Base-by-base conservation (phyloP, 2,113 vertebrate species). In the Lethenteron reissneri region DNA sequence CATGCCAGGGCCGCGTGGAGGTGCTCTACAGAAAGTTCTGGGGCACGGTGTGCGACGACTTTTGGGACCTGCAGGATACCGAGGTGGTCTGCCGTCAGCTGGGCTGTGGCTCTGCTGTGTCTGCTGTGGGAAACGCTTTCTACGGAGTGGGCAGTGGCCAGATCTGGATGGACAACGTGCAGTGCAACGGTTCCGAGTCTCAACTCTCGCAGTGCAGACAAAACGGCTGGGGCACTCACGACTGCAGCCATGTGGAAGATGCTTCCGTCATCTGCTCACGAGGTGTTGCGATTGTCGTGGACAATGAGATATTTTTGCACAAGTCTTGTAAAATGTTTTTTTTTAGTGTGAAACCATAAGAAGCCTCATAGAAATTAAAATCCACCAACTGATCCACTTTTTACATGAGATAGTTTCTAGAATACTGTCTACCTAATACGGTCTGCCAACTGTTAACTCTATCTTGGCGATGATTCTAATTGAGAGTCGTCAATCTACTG, bases 241-340 rank as follows among this genome's bases (percentile, higher is more conserved):
- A 78, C 70, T 81, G 80, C n/a, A 4, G 0, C 2, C 79, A 77
- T 1, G 0, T 0, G 0, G 77, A 81, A 68, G 80, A 79, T 1
- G 78, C 80, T 0, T 11, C 78, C 0, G 75, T 77, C 58, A 17
- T 80, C 59, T 80, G 80, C 12, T 75, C 78, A 76, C 79, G 79
- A 68, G 8, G 25, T 17, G 64, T n/a, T 68, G 64, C n/a, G 64
- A 10, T 68, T 68, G 41, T 41, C 41, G 41, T 41, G 41, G 41
- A 41, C 41, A 41, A 41, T 41, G 41, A 41, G 41, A 6, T 41
- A 41, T 41, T 41, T 41, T 41, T 41, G 41, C 41, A 41, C 41
- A 41, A 41, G 41, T 41, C 41, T 41, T 41, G 4, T 41, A 41
- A 41, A 41, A 41, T 41, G 4, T 41, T 7, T 41, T 41, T 41